Base-by-base conservation (phyloP, 2,113 vertebrate genomes). In the Cacatua alba region DNA sequence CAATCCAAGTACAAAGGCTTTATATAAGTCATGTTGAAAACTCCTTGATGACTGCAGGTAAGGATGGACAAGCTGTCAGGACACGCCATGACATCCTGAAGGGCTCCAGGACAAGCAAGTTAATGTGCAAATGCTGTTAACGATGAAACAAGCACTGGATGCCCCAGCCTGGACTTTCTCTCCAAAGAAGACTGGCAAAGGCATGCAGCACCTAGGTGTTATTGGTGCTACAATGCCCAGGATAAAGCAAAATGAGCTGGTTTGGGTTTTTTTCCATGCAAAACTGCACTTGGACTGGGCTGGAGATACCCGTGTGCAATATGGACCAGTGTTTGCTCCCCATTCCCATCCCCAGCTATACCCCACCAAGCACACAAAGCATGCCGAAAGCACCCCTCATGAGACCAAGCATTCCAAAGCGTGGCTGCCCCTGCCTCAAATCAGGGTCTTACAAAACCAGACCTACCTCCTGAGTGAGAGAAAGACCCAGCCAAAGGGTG, bases 1-100 rank as follows among this genome's bases (percentile, higher is more conserved):
- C 97, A 97, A 97, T 97, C 97, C 94, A 86, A 97, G 97, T 72
- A 94, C 95, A 90, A 97, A 95, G 97, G 92, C 92, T 97, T 95
- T 95, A 86, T 94, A 94, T 86, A 95, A 97, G 95, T 97, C 96
- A 94, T 95, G 97, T 90, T 78, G 88, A 96, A 97, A 98, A 97
- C 95, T 92, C 95, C 97, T 88, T 96, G 97, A 97, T 97, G 96
- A 96, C 88, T 94, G 77, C 92, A 97, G 97, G 97, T 97, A 94
- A 95, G 64, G 95, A 97, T 68, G 1, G 95, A 96, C 84, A 82
- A 86, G 80, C 87, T 94, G 90, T 74, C 90, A 92, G 93, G 94
- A 97, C 55, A 13, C 82, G 96, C 95, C 79, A 39, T 17, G 44
- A 95, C 86, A 88, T 77, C 91, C 93, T 83, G 71, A 93, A 93